Base-by-base conservation (phyloP, 2,113 vertebrate species). In the Chionomys nivalis region DNA sequence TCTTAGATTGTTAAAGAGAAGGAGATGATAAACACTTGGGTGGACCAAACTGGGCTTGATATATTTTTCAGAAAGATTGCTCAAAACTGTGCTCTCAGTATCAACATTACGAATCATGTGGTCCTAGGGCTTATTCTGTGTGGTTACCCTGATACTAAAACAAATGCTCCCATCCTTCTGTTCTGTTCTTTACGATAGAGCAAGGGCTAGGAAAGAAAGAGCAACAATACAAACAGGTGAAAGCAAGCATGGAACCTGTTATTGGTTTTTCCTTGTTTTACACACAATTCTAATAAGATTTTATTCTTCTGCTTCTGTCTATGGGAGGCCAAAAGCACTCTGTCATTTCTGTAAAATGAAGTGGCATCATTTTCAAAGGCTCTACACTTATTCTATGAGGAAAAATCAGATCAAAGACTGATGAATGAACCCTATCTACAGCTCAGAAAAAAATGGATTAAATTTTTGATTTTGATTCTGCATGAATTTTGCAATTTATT, bases 401-500 rank as follows among this genome's bases (percentile, higher is more conserved):
- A 55, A 36, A 94, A 92, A 78, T 44, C 44, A 68, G 76, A 66
- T 66, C 39, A 61, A 31, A 24, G 42, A 63, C 3, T 39, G 4
- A 36, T 44, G 39, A 89, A 78, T 89, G 77, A 82, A 17, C 31
- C 78, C 92, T 94, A 55, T 61, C 68, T 87, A n/a, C 58, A 31
- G 55, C 52, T 78, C 70, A 83, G 44, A 95, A 78, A 79, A 75
- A 87, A 89, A 63, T 28, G 55, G 28, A 24, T 65, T 65, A 92
- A 95, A 83, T 42, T 52, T 68, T 55, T 89, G 12, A 61, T 7
- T 49, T 31, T 95, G n/a, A 94, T 89, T 83, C 68, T 42, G 23
- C 85, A 79, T 79, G 21, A 96, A 93, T 75, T 78, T 91, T 89
- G 55, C 44, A 49, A 76, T 83, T 91, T 77, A 61, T 82, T 93